phyloP scores from a whole-genome alignment of 2,888 invertebrate genomes.

The Chloroclysta siterata region DNA sequence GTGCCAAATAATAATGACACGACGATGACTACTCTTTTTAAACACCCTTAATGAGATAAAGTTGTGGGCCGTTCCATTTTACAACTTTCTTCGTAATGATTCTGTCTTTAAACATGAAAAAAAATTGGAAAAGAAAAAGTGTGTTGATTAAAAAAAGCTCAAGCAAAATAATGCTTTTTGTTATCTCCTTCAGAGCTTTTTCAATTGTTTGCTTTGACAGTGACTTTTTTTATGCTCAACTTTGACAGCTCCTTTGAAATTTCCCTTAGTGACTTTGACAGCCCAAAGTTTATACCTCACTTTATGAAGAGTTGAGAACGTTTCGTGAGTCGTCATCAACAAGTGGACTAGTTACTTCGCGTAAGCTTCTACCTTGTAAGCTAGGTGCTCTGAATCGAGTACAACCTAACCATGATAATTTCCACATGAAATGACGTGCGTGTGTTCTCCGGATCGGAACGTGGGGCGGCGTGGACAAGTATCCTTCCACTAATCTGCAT shows the following conservation, averaged over 20 bases:
- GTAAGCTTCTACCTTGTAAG: conserved; percentile 34
- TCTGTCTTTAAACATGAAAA: too few relatives aligned
- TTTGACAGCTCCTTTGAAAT: background rate
- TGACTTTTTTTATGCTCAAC: too few relatives aligned
- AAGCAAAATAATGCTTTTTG: too few relatives aligned
- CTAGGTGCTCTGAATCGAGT: conserved; percentile 38
- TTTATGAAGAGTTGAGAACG: too few relatives aligned
- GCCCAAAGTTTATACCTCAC: too few relatives aligned
- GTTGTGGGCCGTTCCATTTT: too few relatives aligned
- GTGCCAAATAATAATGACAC: too few relatives aligned
- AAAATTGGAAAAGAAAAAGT: too few relatives aligned
- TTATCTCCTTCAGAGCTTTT: background rate
- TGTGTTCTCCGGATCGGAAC: conserved; percentile 66
- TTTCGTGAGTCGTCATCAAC: too few relatives aligned
- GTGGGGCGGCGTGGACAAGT: conserved; percentile 69
- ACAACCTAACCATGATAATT: conserved; percentile 75
- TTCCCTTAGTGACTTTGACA: background rate
- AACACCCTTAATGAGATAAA: too few relatives aligned
- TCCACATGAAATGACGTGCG: conserved; percentile 54
- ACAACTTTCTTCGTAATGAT: too few relatives aligned
- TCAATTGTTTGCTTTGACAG: background rate
- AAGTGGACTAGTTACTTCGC: background rate
- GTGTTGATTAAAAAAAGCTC: background rate
- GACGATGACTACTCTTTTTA: too few relatives aligned
- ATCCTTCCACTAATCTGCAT: conserved; percentile 78